Conservation (phyloP, 2,797 vertebrate species). For the Sebastes elongatus region DNA sequence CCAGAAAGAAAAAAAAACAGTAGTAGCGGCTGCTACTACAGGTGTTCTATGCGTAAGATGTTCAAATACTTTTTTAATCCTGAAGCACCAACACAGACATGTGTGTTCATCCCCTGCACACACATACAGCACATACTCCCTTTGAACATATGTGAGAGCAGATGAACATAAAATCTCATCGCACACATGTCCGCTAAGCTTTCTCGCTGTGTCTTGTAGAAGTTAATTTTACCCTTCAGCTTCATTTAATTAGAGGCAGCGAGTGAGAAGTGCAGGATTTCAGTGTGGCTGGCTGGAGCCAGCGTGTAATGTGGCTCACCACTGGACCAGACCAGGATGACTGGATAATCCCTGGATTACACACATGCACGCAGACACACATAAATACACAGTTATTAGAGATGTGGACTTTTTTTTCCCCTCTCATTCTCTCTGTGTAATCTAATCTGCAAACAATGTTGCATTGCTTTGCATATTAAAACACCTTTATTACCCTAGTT, state of each 20-base stretch:
- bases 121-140: neutral
- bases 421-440: neutral
- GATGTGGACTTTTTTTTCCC: neutral
- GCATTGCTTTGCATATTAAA: neutral
- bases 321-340: constrained; percentile 48
- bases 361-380: constrained; percentile 24
- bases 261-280: constrained; percentile 72
- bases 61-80: constrained; percentile 19
- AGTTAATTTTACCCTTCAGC: constrained; percentile 70
- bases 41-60: constrained; percentile 12
- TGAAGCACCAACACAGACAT: neutral
- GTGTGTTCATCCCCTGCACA: neutral
- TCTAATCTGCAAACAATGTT: constrained; percentile 10
- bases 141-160: constrained; percentile 24
- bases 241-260: constrained; percentile 79
- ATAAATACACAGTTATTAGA: constrained; percentile 18
- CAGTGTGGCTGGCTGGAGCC: constrained; percentile 55
- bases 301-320: constrained; percentile 65
- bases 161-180: constrained; percentile 27
- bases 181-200: constrained; percentile 17
- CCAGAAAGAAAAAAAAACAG: neutral
- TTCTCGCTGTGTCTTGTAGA: constrained; percentile 28
- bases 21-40: constrained; percentile 22
- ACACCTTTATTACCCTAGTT: neutral
- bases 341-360: constrained; percentile 68